Base-by-base conservation (phyloP, 2,797 vertebrate genomes). In the Tapirus indicus region DNA sequence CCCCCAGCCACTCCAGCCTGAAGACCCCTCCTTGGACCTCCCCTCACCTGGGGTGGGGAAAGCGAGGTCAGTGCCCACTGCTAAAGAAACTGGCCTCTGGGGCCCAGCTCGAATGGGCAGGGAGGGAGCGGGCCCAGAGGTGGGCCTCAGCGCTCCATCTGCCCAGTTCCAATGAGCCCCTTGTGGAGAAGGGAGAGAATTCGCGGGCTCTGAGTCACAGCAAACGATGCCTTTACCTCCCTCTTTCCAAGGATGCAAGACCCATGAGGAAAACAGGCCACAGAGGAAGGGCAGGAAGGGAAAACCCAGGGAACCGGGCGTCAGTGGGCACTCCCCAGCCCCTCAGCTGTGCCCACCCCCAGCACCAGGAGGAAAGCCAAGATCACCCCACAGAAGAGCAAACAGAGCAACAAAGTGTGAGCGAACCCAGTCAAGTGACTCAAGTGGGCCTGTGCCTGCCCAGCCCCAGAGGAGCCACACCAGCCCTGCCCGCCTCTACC, bases 341-440 rank as follows among this genome's bases (percentile, higher is more conserved):
- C 60, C 60, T 85, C 54, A 21, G 23, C 60, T 62, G 62, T 20
- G 44, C 49, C 83, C 68, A 13, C 25, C 84, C 74, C 60, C n/a
- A 32, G 64, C 88, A 60, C 49, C 35, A 88, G 86, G 49, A 95
- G 54, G 82, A 91, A 91, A 80, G 84, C 54, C 6, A 2, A 79
- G 79, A 69, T 52, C 69, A 68, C 47, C 93, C 94, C 93, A 38
- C 54, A 93, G 93, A 88, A 93, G 93, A 93, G 92, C 88, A 93
- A 88, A 88, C 18, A 52, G 88, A 83, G 83, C 91, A 82, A 88
- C 82, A 29, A n/a, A 56, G 92, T 89, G 35, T 29, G 93, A 62
- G 74, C 9, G 0, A 79, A 84, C 94, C 91, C 97, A n/a, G 6
- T 88, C 91, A 96, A 96, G 96, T 95, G 97, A 94, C 97, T 91